phyloP scores from a whole-genome alignment of 2,888 invertebrate genomes.

The Salpingus planirostris region DNA sequence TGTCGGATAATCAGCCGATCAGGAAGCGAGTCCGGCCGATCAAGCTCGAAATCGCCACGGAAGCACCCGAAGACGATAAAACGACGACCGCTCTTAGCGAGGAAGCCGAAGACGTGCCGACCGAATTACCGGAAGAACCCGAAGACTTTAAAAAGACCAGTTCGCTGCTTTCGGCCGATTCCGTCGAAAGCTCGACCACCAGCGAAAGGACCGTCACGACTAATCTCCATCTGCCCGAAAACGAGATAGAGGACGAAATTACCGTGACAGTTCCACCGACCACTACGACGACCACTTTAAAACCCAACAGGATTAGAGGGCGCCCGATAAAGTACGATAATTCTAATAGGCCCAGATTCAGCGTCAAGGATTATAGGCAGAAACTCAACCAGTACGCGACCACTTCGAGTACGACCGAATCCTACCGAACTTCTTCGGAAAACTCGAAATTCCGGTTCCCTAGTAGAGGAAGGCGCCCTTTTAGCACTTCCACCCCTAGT shows the following conservation, averaged over 20 bases:
- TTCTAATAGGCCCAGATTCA: constrained; percentile 59
- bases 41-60: constrained; percentile 4
- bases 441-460: constrained; percentile 38
- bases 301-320: constrained; percentile 24
- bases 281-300: constrained; percentile 31
- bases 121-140: constrained; percentile 1
- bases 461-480: constrained; percentile 41
- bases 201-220: constrained; percentile 16
- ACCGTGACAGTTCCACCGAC: constrained; percentile 33
- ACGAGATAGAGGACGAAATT: constrained; percentile 28
- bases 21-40: constrained; percentile 4
- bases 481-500: constrained; percentile 20
- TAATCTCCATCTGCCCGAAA: constrained; percentile 28
- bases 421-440: constrained; percentile 19
- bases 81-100: background rate
- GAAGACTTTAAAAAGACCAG: constrained; percentile 7
- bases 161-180: constrained; percentile 10
- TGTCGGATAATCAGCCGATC: constrained; percentile 2
- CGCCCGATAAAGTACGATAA: constrained; percentile 48
- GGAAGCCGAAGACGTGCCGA: background rate
- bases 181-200: constrained; percentile 9
- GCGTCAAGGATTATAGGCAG: constrained; percentile 67
- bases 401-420: constrained; percentile 25
- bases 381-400: constrained; percentile 43
- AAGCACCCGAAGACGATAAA: constrained; percentile 3